These are phyloP conservation scores for Varanus salvator DNA, from an alignment of 2,113 vertebrate genomes.

Conservation along the genomic window DNA sequence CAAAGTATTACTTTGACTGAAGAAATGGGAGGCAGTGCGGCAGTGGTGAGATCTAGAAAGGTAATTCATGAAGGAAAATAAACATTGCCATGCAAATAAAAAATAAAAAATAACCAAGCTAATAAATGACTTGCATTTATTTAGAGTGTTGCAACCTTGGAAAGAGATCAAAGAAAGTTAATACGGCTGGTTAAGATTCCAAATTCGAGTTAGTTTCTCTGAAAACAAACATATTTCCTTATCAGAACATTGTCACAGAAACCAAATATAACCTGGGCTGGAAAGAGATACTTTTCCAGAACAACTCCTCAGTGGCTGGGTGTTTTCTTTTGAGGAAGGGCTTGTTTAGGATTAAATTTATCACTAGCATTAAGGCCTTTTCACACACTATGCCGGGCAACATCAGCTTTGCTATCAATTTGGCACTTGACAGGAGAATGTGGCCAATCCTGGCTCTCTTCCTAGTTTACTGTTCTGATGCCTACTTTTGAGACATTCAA, in stretches of 20 bases:
- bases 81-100: slow-evolving; percentile 58
- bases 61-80: slow-evolving; percentile 62
- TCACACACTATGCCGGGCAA: neutral
- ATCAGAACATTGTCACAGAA: slow-evolving; percentile 1
- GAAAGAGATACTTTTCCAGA: neutral
- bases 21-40: slow-evolving; percentile 71
- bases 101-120: slow-evolving; percentile 65
- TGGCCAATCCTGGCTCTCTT: neutral
- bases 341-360: neutral
- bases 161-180: slow-evolving; percentile 63
- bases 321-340: neutral
- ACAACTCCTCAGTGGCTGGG: too few species aligned
- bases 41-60: slow-evolving; percentile 53
- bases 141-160: slow-evolving; percentile 51
- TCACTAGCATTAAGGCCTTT: neutral
- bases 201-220: neutral
- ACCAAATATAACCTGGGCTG: neutral
- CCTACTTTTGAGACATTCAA: neutral
- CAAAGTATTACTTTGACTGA: slow-evolving; percentile 74
- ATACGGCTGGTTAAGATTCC: slow-evolving; percentile 13
- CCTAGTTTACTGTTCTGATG: neutral
- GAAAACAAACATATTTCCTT: slow-evolving; percentile 8
- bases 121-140: slow-evolving; percentile 72
- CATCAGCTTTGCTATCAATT: neutral
- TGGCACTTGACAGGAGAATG: neutral